A percentile compares a stretch with the other conserved stretches of the same genome.
Evolutionary conservation across 2,888 invertebrate species (phyloP).

Genomic region (Dorcus parallelipipedus): DNA sequence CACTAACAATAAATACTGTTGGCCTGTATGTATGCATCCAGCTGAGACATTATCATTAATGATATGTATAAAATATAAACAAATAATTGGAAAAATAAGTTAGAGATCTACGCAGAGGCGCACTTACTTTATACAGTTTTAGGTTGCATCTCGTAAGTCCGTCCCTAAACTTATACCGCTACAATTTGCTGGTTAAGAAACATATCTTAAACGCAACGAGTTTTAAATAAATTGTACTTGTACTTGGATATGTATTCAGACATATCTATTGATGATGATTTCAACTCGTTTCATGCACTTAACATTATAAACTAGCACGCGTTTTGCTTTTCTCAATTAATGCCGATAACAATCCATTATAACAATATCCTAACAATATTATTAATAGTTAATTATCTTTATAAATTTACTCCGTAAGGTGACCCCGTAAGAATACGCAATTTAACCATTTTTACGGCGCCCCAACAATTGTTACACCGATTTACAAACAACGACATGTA

Average conservation of each 20-base stretch:
- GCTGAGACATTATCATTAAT: background rate
- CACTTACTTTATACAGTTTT: no score
- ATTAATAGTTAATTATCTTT: background rate
- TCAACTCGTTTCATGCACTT: background rate
- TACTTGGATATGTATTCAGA: background rate
- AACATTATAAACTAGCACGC: background rate
- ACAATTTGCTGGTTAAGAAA: background rate
- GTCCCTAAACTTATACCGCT: no score
- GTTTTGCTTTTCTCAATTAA: background rate
- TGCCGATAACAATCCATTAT: slow-evolving; percentile 4
- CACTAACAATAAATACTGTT: slow-evolving; percentile 6
- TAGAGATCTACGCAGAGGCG: no score
- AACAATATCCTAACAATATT: slow-evolving; percentile 1
- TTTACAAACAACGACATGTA: slow-evolving; percentile 7
- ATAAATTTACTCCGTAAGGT: background rate
- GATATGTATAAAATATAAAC: slow-evolving; percentile 6
- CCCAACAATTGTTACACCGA: background rate
- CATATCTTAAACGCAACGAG: background rate
- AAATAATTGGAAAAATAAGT: background rate
- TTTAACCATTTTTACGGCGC: background rate
- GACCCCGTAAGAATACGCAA: background rate
- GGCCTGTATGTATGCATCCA: background rate
- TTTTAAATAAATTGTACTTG: background rate
- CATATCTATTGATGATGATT: background rate
- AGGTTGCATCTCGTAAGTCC: no score